These are phyloP conservation scores for Lophura swinhoii DNA, from an alignment of 2,797 vertebrate species.

Conservation along the genomic window DNA sequence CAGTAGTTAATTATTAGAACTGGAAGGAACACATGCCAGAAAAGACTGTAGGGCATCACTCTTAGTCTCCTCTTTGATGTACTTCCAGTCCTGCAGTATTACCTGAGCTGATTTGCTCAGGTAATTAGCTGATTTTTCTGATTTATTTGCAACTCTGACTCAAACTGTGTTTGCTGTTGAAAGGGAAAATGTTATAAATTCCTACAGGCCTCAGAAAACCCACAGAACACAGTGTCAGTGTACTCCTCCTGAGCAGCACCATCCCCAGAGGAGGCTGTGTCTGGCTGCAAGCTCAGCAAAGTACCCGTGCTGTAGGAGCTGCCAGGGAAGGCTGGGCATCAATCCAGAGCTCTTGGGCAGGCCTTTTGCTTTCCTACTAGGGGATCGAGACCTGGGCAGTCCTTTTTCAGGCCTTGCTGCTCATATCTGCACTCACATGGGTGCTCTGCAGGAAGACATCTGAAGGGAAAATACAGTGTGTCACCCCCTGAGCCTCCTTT, in stretches of 20 bases:
- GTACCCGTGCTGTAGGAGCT: not conserved
- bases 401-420: not conserved
- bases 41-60: not conserved
- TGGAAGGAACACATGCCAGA: not conserved
- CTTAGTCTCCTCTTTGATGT: not conserved
- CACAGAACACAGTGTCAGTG: not conserved
- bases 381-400: not conserved
- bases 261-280: slow-evolving; percentile 4
- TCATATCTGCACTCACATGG: not conserved
- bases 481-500: not conserved
- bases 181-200: not conserved
- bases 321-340: not conserved
- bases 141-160: not conserved
- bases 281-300: slow-evolving; percentile 16
- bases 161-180: not conserved
- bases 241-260: not conserved
- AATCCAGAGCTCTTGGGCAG: not conserved
- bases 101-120: not conserved
- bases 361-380: not conserved
- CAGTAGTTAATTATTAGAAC: not conserved
- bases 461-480: not conserved
- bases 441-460: not conserved
- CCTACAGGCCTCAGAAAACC: not conserved
- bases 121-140: not conserved
- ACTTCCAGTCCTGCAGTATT: not conserved